Evolutionary conservation across 1,140 invertebrate species (phyloP).

Genomic region (Apis cerana): DNA sequence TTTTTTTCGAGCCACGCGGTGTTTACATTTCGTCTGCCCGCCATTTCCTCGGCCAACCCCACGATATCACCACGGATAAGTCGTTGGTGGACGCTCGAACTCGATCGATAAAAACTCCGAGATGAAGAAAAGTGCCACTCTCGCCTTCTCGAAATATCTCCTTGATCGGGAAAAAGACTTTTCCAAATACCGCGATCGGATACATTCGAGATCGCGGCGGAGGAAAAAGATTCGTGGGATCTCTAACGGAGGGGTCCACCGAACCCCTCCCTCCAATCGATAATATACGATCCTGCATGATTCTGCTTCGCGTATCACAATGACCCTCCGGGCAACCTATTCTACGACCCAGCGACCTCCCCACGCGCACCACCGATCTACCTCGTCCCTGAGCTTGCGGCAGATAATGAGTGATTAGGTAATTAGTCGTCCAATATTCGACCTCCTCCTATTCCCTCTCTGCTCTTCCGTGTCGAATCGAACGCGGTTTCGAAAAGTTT

Average conservation of each 20-base stretch:
- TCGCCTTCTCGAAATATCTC: too few relatives aligned
- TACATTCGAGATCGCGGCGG: too few relatives aligned
- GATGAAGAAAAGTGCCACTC: too few relatives aligned
- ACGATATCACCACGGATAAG: constrained; percentile 8
- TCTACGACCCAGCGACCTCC: constrained; percentile 56
- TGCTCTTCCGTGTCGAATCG: too few relatives aligned
- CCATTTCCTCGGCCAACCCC: constrained; percentile 12
- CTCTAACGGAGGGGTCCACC: not conserved
- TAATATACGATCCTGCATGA: constrained; percentile 71
- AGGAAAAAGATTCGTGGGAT: too few relatives aligned
- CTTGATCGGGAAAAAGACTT: not conserved
- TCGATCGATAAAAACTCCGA: not conserved
- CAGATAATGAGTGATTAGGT: constrained; percentile 75
- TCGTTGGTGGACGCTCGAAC: not conserved
- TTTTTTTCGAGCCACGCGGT: constrained; percentile 7
- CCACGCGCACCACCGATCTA: constrained; percentile 61
- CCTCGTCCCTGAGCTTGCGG: constrained; percentile 59
- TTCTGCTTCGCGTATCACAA: constrained; percentile 70
- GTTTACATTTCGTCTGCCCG: constrained; percentile 27
- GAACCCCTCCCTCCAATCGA: constrained; percentile 52
- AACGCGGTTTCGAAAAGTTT: too few relatives aligned
- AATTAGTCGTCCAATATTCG: constrained; percentile 75
- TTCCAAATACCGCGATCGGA: too few relatives aligned
- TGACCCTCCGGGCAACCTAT: constrained; percentile 68
- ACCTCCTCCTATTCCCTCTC: constrained; percentile 23